Percentiles rank a stretch among this genome's conserved stretches.
phyloP scores from a whole-genome alignment of 2,797 vertebrate genomes.

The Myotis vivesi region DNA sequence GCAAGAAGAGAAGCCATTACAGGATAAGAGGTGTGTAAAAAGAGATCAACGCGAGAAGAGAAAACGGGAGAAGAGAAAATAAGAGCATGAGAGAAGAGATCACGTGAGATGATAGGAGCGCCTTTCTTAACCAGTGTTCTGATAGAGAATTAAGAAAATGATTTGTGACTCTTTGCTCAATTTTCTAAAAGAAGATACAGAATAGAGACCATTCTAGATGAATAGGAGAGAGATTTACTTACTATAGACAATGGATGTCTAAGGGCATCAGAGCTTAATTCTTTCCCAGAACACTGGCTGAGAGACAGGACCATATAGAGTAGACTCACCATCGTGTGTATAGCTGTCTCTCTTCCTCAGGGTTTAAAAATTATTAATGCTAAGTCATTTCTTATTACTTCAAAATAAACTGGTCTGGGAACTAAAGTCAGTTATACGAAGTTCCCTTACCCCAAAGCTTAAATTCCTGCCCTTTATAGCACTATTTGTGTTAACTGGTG shows the following conservation, averaged over 20 bases:
- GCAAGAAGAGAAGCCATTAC: no score
- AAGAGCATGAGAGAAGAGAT: no score
- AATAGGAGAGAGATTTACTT: not conserved
- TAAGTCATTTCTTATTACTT: conserved; percentile 18
- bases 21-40: no score
- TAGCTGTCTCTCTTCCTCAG: not conserved
- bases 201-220: conserved; percentile 26
- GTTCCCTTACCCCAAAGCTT: not conserved
- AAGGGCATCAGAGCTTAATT: not conserved
- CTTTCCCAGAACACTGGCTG: not conserved
- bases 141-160: conserved; percentile 32
- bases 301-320: not conserved
- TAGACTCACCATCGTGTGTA: not conserved
- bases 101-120: not conserved
- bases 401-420: conserved; percentile 37
- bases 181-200: not conserved
- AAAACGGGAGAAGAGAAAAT: no score
- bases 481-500: not conserved
- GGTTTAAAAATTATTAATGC: conserved; percentile 26
- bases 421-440: not conserved
- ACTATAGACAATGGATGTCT: not conserved
- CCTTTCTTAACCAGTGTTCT: not conserved
- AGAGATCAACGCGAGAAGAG: no score
- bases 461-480: not conserved
- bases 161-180: not conserved